Conservation (phyloP, 2,797 vertebrate species). For the Bovichtus diacanthus region DNA sequence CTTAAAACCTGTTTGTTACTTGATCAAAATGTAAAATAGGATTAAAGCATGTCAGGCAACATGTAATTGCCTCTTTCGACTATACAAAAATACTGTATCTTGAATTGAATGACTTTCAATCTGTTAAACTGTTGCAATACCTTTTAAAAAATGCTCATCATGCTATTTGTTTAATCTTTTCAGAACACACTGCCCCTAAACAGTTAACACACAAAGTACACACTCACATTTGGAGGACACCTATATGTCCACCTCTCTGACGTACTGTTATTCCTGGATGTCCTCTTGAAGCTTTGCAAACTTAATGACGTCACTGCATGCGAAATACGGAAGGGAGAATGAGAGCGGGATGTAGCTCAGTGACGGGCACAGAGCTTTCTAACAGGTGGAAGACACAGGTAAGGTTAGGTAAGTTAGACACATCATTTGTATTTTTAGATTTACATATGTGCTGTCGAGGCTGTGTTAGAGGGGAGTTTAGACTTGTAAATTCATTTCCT, state of each 20-base stretch:
- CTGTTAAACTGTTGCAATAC: not conserved
- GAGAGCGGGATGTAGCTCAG: conserved; percentile 19
- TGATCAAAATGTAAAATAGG: not conserved
- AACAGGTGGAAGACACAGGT: conserved; percentile 27
- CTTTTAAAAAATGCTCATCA: conserved; percentile 2
- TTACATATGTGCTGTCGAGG: not conserved
- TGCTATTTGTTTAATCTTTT: not conserved
- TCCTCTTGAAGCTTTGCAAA: conserved; percentile 68
- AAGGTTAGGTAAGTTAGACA: conserved; percentile 31
- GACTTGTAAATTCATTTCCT: conserved; percentile 31
- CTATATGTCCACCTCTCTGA: not conserved
- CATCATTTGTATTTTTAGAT: not conserved
- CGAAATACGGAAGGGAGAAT: conserved; percentile 71
- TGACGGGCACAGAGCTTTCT: conserved; percentile 14
- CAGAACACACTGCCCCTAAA: not conserved
- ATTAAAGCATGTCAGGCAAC: not conserved
- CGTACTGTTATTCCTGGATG: conserved; percentile 59
- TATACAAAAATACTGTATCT: not conserved
- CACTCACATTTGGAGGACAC: conserved; percentile 16
- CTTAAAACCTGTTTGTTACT: not conserved
- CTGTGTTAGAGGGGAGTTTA: not conserved
- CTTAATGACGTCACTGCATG: conserved; percentile 76
- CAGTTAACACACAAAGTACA: not conserved
- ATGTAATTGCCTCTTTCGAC: not conserved
- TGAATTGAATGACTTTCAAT: not conserved